Conservation (phyloP, 2,888 invertebrate genomes). For the Himalopsyche japonica region DNA sequence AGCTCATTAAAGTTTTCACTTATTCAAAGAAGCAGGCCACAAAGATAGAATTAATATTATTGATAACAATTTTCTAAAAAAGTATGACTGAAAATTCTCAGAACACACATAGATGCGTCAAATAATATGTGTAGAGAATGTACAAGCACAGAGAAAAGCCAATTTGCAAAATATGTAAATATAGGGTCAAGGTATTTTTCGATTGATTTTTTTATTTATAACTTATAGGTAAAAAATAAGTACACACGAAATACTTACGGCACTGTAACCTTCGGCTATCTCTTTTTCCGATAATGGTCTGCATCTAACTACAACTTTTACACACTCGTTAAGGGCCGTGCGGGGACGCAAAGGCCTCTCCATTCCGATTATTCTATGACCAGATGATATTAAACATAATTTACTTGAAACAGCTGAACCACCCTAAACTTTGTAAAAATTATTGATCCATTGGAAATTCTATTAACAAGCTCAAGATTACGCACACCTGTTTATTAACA, state of each 20-base stretch:
- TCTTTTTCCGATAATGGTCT: slow-evolving; percentile 93
- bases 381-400: slow-evolving; percentile 13
- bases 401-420: slow-evolving; percentile 4
- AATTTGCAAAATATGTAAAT: neutral
- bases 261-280: slow-evolving; percentile 69
- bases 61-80: no score
- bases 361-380: slow-evolving; percentile 45
- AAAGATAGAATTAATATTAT: no score
- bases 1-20: no score
- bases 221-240: neutral
- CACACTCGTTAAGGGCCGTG: slow-evolving; percentile 75
- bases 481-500: slow-evolving; percentile 32
- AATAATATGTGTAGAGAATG: no score
- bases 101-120: no score
- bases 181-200: neutral
- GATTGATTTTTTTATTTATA: neutral
- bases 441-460: slow-evolving; percentile 31
- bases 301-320: slow-evolving; percentile 96
- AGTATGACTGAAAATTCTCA: no score
- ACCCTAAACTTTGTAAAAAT: slow-evolving; percentile 16
- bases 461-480: slow-evolving; percentile 20
- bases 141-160: no score
- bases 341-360: slow-evolving; percentile 53
- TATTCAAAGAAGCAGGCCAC: no score
- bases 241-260: slow-evolving; percentile 50